Percentiles rank a stretch among this genome's conserved stretches.
phyloP scores from a whole-genome alignment of 2,888 invertebrate genomes.

The Agelastica alni region DNA sequence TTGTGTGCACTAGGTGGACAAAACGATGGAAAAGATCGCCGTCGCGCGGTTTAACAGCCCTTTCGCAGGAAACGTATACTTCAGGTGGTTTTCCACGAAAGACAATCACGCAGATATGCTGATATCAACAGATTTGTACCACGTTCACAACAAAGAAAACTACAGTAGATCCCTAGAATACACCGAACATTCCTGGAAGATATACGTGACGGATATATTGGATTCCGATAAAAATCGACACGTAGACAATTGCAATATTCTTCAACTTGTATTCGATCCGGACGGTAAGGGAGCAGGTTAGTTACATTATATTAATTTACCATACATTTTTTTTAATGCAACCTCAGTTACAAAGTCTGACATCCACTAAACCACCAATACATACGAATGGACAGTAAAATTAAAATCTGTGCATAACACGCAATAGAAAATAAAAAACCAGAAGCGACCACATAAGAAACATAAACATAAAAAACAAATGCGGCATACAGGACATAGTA shows the following conservation, averaged over 20 bases:
- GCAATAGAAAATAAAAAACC: too few relatives aligned
- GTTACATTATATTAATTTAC: too few relatives aligned
- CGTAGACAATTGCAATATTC: constrained; percentile 80
- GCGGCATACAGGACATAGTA: too few relatives aligned
- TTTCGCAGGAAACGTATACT: constrained; percentile 75
- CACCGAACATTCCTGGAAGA: constrained; percentile 85
- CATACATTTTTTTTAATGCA: too few relatives aligned
- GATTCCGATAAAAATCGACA: constrained; percentile 72
- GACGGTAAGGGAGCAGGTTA: constrained; percentile 64
- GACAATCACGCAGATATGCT: constrained; percentile 72
- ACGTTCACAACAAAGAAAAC: constrained; percentile 62
- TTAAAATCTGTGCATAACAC: too few relatives aligned
- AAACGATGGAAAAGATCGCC: constrained; percentile 74
- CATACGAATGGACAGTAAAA: too few relatives aligned
- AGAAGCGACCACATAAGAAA: too few relatives aligned
- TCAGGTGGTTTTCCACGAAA: constrained; percentile 67
- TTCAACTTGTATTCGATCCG: constrained; percentile 85
- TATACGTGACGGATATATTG: constrained; percentile 86
- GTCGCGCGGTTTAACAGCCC: constrained; percentile 78
- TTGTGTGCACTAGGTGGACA: constrained; percentile 57
- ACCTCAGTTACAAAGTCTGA: too few relatives aligned
- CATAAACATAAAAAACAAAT: too few relatives aligned
- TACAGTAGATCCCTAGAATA: constrained; percentile 58
- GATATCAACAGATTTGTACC: constrained; percentile 78
- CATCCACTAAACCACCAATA: too few relatives aligned